Evolutionary conservation across 1,140 invertebrate genomes (phyloP).

Genomic region (Cyphomyrmex costatus): DNA sequence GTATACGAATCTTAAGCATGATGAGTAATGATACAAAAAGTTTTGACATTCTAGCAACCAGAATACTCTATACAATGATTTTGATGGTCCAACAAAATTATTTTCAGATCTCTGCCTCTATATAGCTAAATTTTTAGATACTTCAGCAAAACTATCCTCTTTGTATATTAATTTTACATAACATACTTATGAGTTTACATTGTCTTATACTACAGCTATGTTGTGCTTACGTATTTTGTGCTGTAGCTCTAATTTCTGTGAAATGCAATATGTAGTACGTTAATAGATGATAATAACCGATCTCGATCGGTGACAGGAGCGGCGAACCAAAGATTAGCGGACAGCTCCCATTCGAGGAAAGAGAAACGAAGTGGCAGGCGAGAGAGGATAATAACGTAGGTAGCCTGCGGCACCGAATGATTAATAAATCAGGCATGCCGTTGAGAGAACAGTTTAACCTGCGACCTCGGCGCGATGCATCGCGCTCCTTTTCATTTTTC

Average conservation of each 20-base stretch:
- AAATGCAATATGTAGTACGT: constrained; percentile 9
- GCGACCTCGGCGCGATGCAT: constrained; percentile 79
- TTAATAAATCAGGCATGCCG: constrained; percentile 83
- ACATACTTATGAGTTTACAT: no score
- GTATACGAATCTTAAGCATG: no score
- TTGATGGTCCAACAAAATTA: no score
- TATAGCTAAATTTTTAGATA: no score
- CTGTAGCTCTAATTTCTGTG: background rate
- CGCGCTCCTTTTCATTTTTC: constrained; percentile 74
- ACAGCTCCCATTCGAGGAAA: constrained; percentile 58
- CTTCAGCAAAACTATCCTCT: no score
- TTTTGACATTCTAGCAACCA: no score
- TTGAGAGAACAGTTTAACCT: constrained; percentile 84
- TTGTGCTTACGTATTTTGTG: no score
- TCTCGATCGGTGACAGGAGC: constrained; percentile 41
- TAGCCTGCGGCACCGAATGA: constrained; percentile 79
- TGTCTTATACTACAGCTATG: no score
- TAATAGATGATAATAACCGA: constrained; percentile 9
- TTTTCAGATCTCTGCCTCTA: no score
- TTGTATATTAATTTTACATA: no score
- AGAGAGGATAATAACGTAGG: constrained; percentile 77
- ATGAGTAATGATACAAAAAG: no score
- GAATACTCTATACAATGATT: no score
- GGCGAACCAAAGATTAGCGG: constrained; percentile 43
- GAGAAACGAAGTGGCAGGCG: constrained; percentile 73